phyloP scores from a whole-genome alignment of 1,140 invertebrate genomes.

The Lanistes nyassanus region DNA sequence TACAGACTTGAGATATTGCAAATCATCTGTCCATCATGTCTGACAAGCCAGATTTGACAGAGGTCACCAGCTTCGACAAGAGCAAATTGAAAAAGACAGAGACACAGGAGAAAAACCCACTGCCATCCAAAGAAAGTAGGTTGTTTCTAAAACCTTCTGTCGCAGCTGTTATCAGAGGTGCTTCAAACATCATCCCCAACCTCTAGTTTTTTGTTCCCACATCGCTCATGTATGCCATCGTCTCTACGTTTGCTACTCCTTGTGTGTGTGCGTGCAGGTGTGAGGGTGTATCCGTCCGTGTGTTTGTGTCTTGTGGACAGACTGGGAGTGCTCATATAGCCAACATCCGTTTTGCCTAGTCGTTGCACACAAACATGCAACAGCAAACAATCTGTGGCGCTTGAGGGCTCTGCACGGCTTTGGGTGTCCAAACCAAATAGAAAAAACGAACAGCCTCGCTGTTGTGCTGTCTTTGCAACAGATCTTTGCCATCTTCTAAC shows the following conservation, averaged over 20 bases:
- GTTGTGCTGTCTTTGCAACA: too few relatives aligned
- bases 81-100: constrained; percentile 85
- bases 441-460: too few relatives aligned
- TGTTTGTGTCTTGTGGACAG: background rate
- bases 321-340: too few relatives aligned
- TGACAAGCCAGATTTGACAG: constrained; percentile 56
- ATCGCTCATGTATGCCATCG: background rate
- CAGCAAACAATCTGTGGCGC: too few relatives aligned
- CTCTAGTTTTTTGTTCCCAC: background rate
- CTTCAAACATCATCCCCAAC: background rate
- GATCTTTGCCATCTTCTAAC: too few relatives aligned
- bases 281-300: background rate
- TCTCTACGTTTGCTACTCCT: background rate
- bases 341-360: too few relatives aligned
- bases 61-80: constrained; percentile 64
- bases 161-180: too few relatives aligned
- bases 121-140: constrained; percentile 94
- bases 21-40: constrained; percentile 33
- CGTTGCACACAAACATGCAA: too few relatives aligned
- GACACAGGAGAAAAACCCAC: constrained; percentile 91
- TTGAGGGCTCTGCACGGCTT: too few relatives aligned
- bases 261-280: background rate
- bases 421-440: too few relatives aligned
- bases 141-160: constrained; percentile 7
- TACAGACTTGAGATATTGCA: too few relatives aligned